Evolutionary conservation across 2,888 invertebrate species (phyloP).

Genomic region (Leucozona laternaria): DNA sequence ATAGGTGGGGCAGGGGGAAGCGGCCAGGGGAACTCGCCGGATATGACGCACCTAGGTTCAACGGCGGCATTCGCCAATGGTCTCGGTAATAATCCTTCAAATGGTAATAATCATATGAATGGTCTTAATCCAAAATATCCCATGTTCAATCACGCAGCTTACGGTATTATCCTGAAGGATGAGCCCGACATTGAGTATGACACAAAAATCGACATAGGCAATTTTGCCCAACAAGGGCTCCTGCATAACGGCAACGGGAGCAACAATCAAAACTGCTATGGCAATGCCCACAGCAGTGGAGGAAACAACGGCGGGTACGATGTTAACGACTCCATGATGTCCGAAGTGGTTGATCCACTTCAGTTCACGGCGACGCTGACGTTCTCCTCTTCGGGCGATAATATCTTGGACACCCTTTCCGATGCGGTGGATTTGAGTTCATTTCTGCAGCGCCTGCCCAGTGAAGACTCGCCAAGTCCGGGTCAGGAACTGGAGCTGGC

Average conservation of each 20-base stretch:
- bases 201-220: conserved; percentile 87
- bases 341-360: conserved; percentile 89
- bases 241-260: conserved; percentile 83
- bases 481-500: conserved; percentile 88
- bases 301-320: conserved; percentile 84
- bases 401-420: conserved; percentile 90
- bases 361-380: conserved; percentile 93
- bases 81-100: conserved; percentile 78
- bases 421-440: conserved; percentile 91
- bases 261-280: conserved; percentile 83
- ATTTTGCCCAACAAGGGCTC: conserved; percentile 80
- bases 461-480: conserved; percentile 85
- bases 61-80: conserved; percentile 80
- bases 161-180: conserved; percentile 91
- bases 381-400: conserved; percentile 91
- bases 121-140: conserved; percentile 84
- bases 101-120: conserved; percentile 79
- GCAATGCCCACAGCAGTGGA: conserved; percentile 83
- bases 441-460: conserved; percentile 89
- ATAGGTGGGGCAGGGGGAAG: conserved; percentile 70
- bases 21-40: conserved; percentile 73
- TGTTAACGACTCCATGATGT: conserved; percentile 89
- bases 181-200: conserved; percentile 91
- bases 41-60: conserved; percentile 68
- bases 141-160: conserved; percentile 91